phyloP scores from a whole-genome alignment of 2,113 vertebrate genomes.

The Perccottus glenii region DNA sequence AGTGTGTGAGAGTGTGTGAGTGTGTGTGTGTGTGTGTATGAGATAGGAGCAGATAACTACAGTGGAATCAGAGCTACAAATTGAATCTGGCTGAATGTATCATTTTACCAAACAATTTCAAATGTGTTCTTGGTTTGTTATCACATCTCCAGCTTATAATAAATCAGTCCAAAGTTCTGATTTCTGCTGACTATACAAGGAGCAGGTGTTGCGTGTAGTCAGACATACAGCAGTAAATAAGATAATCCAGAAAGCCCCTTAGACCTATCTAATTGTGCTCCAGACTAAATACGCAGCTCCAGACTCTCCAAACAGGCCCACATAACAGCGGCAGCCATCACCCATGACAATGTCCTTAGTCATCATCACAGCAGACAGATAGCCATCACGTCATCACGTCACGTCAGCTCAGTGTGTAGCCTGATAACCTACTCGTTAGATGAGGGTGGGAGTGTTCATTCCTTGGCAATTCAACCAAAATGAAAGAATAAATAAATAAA shows the following conservation, averaged over 20 bases:
- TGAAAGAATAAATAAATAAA: too few relatives aligned
- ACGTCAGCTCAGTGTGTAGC: not conserved
- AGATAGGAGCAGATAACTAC: conserved; percentile 9
- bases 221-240: conserved; percentile 45
- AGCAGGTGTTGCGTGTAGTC: conserved; percentile 35
- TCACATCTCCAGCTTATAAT: conserved; percentile 29
- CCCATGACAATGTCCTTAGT: conserved; percentile 53
- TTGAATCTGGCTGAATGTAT: not conserved
- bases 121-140: not conserved
- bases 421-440: too few relatives aligned
- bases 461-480: not conserved
- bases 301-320: conserved; percentile 34
- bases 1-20: too few relatives aligned
- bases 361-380: conserved; percentile 30
- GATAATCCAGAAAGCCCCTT: conserved; percentile 44
- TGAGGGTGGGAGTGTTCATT: too few relatives aligned
- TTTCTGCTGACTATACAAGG: conserved; percentile 21
- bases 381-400: conserved; percentile 40
- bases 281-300: conserved; percentile 55
- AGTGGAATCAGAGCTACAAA: conserved; percentile 22
- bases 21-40: too few relatives aligned
- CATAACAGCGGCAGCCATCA: conserved; percentile 24
- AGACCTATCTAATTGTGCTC: conserved; percentile 31
- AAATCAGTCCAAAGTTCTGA: conserved; percentile 55
- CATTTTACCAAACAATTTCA: not conserved